Base-by-base conservation (phyloP, 2,888 invertebrate species). In the Azorinus chamasolen region DNA sequence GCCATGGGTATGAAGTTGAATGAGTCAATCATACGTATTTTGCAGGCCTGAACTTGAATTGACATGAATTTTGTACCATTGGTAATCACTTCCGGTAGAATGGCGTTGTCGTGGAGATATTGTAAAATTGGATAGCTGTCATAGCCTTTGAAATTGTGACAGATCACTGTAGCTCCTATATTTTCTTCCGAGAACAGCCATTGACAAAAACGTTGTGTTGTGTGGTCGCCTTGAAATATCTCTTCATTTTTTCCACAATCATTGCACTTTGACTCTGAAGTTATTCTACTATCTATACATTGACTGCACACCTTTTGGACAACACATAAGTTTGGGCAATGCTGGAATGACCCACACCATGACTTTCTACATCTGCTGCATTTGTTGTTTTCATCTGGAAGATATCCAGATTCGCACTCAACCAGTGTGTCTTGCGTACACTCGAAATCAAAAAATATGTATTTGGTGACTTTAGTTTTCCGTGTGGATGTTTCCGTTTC, bases 1-100 rank as follows among this genome's bases (percentile, higher is more conserved):
- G 77, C 51, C 73, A 78, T 78, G 4, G 75, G 78, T 2, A 83
- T 55, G 22, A 76, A 77, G 45, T 75, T 79, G 2, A 72, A 22
- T 6, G 82, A 79, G 51, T 79, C 82, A 16, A 74, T 74, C 41
- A 74, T 54, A 37, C 58, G 32, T 12, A 74, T 66, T n/a, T 74
- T 68, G 25, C 74, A 74, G 1, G n/a, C 50, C 16, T 55, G 32
- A 12, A 74, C 63, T 16, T 53, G 55, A n/a, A 66, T 48, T 12
- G 66, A 66, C 73, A 73, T 73, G 54, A 39, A 46, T 39, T 32
- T 32, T 4, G 32, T 10, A 4, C 32, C 32, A 32, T 4, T 32
- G 32, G 32, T 32, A 10, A 32, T 32, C 10, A 32, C 32, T 10
- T 32, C 32, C 4, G 32, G 32, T 4, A 32, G 32, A 32, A 32